phyloP scores from a whole-genome alignment of 2,113 vertebrate species.

The Laterallus jamaicensis region DNA sequence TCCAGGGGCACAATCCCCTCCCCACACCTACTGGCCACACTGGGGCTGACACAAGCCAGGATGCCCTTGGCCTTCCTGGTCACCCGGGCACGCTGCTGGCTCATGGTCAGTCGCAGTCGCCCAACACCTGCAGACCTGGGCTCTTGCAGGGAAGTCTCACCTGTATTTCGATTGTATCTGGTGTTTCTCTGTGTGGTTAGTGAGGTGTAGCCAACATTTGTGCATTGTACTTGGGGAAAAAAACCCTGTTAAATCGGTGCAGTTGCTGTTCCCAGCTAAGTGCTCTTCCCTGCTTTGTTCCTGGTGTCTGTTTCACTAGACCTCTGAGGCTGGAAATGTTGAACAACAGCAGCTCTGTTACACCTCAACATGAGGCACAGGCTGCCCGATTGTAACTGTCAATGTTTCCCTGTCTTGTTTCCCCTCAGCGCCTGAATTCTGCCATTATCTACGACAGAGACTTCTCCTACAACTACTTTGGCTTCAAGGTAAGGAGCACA shows the following conservation, averaged over 20 bases:
- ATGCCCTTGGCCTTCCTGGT: too few relatives aligned
- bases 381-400: not conserved
- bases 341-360: not conserved
- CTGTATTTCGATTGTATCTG: not conserved
- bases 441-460: conserved; percentile 96
- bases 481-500: conserved; percentile 88
- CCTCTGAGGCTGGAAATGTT: too few relatives aligned
- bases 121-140: not conserved
- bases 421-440: conserved; percentile 90
- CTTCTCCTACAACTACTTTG: conserved; percentile 98
- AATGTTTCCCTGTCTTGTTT: not conserved
- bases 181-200: not conserved
- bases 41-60: too few relatives aligned
- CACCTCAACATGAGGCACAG: not conserved
- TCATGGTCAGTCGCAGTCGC: too few relatives aligned
- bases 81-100: too few relatives aligned
- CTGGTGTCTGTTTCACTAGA: not conserved
- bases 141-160: accelerated
- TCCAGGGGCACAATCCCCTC: too few relatives aligned
- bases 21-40: too few relatives aligned
- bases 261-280: not conserved
- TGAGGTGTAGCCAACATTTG: not conserved
- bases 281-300: not conserved
- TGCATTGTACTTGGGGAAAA: not conserved
- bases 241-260: not conserved